Conservation (phyloP, 92 coral and sea anemone genomes). For the Bergia puertoricense region DNA sequence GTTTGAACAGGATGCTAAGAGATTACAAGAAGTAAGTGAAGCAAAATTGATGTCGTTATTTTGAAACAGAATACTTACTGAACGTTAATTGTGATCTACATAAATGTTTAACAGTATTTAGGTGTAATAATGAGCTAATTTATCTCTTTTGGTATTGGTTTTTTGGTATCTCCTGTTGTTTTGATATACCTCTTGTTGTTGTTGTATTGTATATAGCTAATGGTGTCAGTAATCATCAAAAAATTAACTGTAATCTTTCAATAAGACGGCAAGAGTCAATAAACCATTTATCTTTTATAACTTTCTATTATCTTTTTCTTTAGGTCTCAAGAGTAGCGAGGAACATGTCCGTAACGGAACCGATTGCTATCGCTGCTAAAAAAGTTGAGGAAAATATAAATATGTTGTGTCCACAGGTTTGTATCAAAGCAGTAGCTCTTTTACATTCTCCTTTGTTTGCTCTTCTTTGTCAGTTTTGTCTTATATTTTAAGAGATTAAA, state of each 20-base stretch:
- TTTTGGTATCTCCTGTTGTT: too few species aligned
- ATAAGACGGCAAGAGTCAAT: too few species aligned
- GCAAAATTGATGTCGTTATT: background rate
- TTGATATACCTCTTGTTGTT: too few species aligned
- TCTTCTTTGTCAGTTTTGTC: background rate
- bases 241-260: too few species aligned
- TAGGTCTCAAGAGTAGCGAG: conserved; percentile 95
- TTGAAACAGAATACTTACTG: too few species aligned
- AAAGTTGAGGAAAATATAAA: conserved; percentile 92
- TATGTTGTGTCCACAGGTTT: conserved; percentile 94
- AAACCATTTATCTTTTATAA: background rate
- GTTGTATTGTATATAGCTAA: too few species aligned
- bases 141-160: too few species aligned
- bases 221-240: too few species aligned
- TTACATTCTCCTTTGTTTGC: background rate
- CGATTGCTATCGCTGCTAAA: conserved; percentile 92
- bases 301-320: background rate
- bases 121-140: too few species aligned
- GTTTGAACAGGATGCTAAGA: conserved; percentile 88
- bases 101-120: too few species aligned
- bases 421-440: background rate
- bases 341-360: conserved; percentile 86
- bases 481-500: background rate
- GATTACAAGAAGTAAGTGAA: conserved; percentile 80
- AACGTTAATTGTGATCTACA: too few species aligned